phyloP scores from a whole-genome alignment of 2,113 vertebrate genomes.

The Isurus oxyrinchus region DNA sequence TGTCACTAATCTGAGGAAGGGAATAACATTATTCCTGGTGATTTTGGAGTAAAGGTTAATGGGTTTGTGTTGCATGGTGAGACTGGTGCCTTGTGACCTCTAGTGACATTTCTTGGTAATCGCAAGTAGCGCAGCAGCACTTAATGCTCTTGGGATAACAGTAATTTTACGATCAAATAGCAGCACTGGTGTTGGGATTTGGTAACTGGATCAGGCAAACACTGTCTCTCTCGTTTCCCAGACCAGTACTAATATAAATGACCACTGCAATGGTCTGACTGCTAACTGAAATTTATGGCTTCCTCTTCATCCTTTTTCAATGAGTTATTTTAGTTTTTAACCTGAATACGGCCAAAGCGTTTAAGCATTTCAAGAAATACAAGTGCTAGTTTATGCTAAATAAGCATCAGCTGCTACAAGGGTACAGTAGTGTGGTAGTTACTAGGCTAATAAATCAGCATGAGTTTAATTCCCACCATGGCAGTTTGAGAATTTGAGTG shows the following conservation, averaged over 20 bases:
- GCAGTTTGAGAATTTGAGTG: neutral
- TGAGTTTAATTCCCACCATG: neutral
- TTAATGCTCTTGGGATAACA: neutral
- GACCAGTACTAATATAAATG: neutral
- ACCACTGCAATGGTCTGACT: neutral
- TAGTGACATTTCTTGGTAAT: neutral
- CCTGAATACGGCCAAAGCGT: neutral
- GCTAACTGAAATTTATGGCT: too few relatives aligned
- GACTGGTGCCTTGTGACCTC: neutral
- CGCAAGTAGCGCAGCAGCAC: neutral
- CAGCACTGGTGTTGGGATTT: neutral
- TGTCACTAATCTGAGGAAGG: neutral
- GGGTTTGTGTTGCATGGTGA: neutral
- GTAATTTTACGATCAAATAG: neutral
- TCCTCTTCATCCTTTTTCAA: too few relatives aligned
- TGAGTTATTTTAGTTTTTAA: neutral
- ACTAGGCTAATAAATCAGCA: neutral
- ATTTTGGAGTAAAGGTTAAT: neutral
- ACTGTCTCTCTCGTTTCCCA: neutral
- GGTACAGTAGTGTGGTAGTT: neutral
- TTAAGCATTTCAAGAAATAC: neutral
- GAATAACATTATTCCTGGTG: neutral
- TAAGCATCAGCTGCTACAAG: too few relatives aligned
- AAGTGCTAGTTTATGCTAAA: neutral
- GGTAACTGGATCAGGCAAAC: neutral